phyloP scores from a whole-genome alignment of 2,113 vertebrate species.

The Cavia porcellus region DNA sequence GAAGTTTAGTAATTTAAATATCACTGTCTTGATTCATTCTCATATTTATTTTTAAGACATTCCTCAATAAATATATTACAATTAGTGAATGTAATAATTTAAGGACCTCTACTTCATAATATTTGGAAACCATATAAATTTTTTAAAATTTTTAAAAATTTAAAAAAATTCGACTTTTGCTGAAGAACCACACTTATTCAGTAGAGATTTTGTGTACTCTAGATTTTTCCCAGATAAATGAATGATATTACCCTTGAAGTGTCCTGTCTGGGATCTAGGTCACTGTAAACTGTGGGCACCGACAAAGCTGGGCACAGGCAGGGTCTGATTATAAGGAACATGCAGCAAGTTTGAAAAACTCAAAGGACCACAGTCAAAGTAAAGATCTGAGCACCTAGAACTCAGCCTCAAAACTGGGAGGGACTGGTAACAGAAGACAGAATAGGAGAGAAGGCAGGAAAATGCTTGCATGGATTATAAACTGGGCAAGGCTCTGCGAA shows the following conservation, averaged over 20 bases:
- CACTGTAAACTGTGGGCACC: not conserved
- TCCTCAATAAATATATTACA: not conserved
- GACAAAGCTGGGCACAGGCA: not conserved
- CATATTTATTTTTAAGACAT: constrained; percentile 62
- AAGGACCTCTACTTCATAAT: constrained; percentile 6
- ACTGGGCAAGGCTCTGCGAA: not conserved
- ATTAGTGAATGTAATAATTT: not conserved
- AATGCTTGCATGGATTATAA: not conserved
- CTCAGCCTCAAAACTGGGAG: not conserved
- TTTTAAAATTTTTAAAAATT: not conserved
- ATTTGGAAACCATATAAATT: not conserved
- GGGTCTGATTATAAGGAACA: not conserved
- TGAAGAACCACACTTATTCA: not conserved
- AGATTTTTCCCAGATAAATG: constrained; percentile 30
- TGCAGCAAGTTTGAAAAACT: not conserved
- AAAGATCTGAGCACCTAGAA: not conserved
- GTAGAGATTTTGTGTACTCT: not conserved
- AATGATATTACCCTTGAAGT: constrained; percentile 5
- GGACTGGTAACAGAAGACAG: not conserved
- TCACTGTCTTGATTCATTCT: not conserved
- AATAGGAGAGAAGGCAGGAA: not conserved
- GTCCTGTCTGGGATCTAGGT: not conserved
- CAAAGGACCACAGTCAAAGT: not conserved
- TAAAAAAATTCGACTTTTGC: not conserved
- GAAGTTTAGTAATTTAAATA: constrained; percentile 59